A percentile compares a stretch with the other conserved stretches of the same genome.
Evolutionary conservation across 2,113 vertebrate genomes (phyloP).

Genomic region (Notarius lentiginosus): DNA sequence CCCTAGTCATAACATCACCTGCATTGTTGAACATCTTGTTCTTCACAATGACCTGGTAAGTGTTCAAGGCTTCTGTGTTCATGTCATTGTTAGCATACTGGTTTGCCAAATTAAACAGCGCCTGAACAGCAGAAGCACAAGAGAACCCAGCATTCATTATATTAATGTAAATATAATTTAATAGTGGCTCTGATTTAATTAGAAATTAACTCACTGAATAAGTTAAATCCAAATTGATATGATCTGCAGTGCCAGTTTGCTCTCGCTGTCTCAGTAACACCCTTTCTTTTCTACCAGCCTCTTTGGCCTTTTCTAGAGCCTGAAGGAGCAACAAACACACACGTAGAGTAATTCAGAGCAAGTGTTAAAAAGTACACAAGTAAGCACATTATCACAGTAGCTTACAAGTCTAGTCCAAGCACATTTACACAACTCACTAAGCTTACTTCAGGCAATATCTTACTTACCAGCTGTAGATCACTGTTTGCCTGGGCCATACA

Average conservation of each 20-base stretch:
- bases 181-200: background rate
- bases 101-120: conserved; percentile 92
- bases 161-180: background rate
- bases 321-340: conserved; percentile 47
- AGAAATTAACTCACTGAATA: conserved; percentile 83
- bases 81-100: conserved; percentile 95
- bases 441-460: background rate
- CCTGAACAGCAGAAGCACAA: conserved; percentile 70
- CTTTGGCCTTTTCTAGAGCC: conserved; percentile 96
- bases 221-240: conserved; percentile 89
- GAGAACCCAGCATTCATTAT: background rate
- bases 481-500: conserved; percentile 86
- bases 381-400: background rate
- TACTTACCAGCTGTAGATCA: conserved; percentile 84
- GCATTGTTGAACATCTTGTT: conserved; percentile 95
- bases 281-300: conserved; percentile 91
- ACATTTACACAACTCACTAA: background rate
- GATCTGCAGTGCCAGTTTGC: conserved; percentile 79
- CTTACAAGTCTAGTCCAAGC: background rate
- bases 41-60: conserved; percentile 94
- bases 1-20: conserved; percentile 72
- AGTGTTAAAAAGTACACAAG: background rate
- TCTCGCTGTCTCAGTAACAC: conserved; percentile 86
- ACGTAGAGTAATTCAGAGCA: background rate
- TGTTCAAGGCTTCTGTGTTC: conserved; percentile 93